Base-by-base conservation (phyloP, 2,797 vertebrate species). In the Schizothorax lantsangensis region DNA sequence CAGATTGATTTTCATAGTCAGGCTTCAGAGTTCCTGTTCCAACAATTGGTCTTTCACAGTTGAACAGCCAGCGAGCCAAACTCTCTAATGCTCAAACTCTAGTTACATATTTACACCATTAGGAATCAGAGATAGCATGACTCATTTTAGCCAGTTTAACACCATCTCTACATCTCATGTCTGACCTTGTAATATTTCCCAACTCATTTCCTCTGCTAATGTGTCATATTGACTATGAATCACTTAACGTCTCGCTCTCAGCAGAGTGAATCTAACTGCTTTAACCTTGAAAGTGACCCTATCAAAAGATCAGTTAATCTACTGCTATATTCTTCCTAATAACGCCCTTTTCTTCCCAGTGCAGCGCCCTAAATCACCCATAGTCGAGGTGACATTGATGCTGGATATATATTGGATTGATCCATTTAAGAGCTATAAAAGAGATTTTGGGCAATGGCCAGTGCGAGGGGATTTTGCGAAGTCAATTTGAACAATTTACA, bases 371-470 rank as follows among this genome's bases (percentile, higher is more conserved):
- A 87, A 85, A 89, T 89, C 89, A 89, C 77, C 79, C 88, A 74
- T 66, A 47, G 72, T 71, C 0, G 79, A 26, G 79, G 62, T 85
- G 89, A 90, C 86, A 85, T 88, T 90, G 84, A 90, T 87, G 87
- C 45, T 74, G 38, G 52, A 86, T 87, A 79, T 71, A 88, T 73
- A 86, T 81, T 90, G 78, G 40, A 66, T 57, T 83, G 81, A 88
- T 89, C 84, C 80, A 88, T 91, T 87, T 90, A 88, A 86, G 75
- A 69, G 86, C 85, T 84, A 85, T 91, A 90, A 91, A 88, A 88
- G 79, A 82, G 23, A 66, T 83, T 79, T 81, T 80, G 72, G 83
- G 75, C 82, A 79, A n/a, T 33, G 80, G 43, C 88, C 88, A 79
- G 75, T 49, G 15, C 8, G n/a, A 12, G 54, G 79, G 66, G 43